phyloP scores from a whole-genome alignment of 2,888 invertebrate genomes.

The Drosophila limbata region DNA sequence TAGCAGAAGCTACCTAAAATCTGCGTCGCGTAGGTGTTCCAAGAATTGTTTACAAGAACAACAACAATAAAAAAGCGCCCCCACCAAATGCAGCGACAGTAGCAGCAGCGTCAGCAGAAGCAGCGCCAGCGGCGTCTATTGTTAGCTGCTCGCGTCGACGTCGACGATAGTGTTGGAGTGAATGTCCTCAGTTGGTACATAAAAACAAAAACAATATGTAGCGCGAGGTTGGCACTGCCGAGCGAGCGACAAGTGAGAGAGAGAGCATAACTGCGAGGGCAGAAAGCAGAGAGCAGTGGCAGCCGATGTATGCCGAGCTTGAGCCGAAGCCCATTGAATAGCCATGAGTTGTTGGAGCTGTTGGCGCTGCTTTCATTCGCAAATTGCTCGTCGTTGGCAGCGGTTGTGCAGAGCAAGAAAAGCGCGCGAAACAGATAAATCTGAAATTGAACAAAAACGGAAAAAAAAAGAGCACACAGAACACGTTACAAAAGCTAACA shows the following conservation, averaged over 20 bases:
- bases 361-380: conserved; percentile 83
- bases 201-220: conserved; percentile 80
- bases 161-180: conserved; percentile 76
- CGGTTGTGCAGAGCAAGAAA: conserved; percentile 81
- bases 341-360: conserved; percentile 58
- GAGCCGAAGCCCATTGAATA: conserved; percentile 37
- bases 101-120: conserved; percentile 31
- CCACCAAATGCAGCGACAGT: conserved; percentile 49
- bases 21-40: conserved; percentile 72
- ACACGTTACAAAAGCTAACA: conserved; percentile 51
- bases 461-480: conserved; percentile 42
- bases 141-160: conserved; percentile 65
- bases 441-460: conserved; percentile 37
- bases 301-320: conserved; percentile 32
- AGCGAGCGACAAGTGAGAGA: conserved; percentile 18
- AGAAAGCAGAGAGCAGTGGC: conserved; percentile 14
- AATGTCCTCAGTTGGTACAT: conserved; percentile 85
- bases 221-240: conserved; percentile 82
- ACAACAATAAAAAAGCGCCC: conserved; percentile 49
- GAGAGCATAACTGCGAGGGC: conserved; percentile 5
- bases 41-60: conserved; percentile 73
- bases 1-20: conserved; percentile 75
- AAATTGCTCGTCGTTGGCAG: conserved; percentile 85
- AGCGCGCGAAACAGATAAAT: conserved; percentile 61
- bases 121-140: conserved; percentile 73